Percentiles rank a stretch among this genome's conserved stretches.
Evolutionary conservation across 2,888 invertebrate species (phyloP).

Genomic region (Pherbina coryleti): DNA sequence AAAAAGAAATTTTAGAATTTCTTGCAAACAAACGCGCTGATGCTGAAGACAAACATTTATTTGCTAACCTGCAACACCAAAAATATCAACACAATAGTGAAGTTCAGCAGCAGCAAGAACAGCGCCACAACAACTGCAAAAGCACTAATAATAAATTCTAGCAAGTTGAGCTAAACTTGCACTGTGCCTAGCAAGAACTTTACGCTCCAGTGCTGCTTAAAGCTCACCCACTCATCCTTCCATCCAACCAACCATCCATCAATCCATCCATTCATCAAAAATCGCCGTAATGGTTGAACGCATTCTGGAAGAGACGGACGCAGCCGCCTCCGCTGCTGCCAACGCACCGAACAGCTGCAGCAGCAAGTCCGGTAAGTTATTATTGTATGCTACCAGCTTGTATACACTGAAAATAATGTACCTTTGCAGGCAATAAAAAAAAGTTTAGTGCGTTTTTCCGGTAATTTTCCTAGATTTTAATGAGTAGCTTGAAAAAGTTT

Average conservation of each 20-base stretch:
- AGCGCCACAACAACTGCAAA: neutral
- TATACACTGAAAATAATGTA: constrained; percentile 59
- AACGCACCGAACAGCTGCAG: constrained; percentile 61
- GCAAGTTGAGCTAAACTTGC: neutral
- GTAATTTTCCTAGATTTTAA: neutral
- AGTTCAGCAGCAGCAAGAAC: constrained; percentile 11
- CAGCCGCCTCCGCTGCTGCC: constrained; percentile 48
- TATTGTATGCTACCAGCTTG: neutral
- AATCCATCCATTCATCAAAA: constrained; percentile 8
- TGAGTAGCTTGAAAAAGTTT: neutral
- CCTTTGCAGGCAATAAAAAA: constrained; percentile 56
- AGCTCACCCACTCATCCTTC: neutral
- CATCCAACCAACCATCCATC: neutral
- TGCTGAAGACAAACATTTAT: neutral
- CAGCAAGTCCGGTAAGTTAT: constrained; percentile 59
- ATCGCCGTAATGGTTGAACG: constrained; percentile 74
- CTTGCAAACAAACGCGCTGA: neutral
- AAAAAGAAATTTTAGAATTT: constrained; percentile 10
- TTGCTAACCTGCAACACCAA: constrained; percentile 12
- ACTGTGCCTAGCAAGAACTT: neutral
- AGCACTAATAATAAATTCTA: neutral
- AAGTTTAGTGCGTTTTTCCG: neutral
- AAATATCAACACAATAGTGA: neutral
- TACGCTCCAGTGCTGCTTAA: neutral
- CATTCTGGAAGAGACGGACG: constrained; percentile 73